Evolutionary conservation across 1,140 invertebrate species (phyloP).

Genomic region (Lanistes nyassanus): DNA sequence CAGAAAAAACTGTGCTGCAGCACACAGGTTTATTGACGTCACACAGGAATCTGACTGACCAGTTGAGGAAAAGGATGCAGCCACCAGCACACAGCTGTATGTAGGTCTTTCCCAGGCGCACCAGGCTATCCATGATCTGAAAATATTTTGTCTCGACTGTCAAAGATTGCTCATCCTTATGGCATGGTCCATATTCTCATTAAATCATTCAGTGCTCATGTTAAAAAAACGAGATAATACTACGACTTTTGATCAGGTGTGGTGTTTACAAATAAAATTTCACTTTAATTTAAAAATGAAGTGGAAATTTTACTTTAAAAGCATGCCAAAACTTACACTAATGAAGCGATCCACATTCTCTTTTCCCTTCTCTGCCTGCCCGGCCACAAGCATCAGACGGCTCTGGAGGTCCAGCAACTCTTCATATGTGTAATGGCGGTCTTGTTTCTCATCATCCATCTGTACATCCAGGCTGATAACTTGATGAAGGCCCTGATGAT

Average conservation of each 20-base stretch:
- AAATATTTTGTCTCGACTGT: slow-evolving; percentile 21
- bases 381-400: slow-evolving; percentile 62
- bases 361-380: slow-evolving; percentile 55
- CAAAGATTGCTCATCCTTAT: too few relatives aligned
- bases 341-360: slow-evolving; percentile 56
- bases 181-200: too few relatives aligned
- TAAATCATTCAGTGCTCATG: background rate
- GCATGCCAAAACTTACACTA: slow-evolving; percentile 38
- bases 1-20: slow-evolving; percentile 46
- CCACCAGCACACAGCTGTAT: slow-evolving; percentile 53
- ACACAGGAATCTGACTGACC: slow-evolving; percentile 53
- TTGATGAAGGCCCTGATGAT: slow-evolving; percentile 10
- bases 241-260: too few relatives aligned
- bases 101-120: slow-evolving; percentile 52
- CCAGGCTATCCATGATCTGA: slow-evolving; percentile 57
- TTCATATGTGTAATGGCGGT: slow-evolving; percentile 42
- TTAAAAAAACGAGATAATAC: too few relatives aligned
- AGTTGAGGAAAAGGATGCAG: slow-evolving; percentile 54
- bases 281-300: too few relatives aligned
- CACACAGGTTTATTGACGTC: slow-evolving; percentile 32
- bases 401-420: slow-evolving; percentile 60
- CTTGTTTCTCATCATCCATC: background rate
- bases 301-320: too few relatives aligned
- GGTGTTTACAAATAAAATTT: too few relatives aligned
- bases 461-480: slow-evolving; percentile 13